A percentile compares a stretch with the other conserved stretches of the same genome.
These are phyloP conservation scores for Hydrotaea cyrtoneurina DNA, from an alignment of 2,888 invertebrate species.

Conservation along the genomic window DNA sequence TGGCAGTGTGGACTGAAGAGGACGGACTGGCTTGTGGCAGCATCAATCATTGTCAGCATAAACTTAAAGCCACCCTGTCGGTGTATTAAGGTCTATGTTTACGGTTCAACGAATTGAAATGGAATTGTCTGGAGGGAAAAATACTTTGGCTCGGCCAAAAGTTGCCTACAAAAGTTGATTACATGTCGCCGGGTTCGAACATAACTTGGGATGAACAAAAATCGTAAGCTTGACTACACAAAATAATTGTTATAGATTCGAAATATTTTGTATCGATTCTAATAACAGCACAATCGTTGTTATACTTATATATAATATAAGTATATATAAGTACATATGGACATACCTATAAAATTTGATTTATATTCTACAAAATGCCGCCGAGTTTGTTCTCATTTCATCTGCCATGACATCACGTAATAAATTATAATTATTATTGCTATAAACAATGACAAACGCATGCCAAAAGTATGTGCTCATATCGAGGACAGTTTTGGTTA, in stretches of 20 bases:
- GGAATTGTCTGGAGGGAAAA: too few relatives aligned
- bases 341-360: neutral
- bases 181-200: too few relatives aligned
- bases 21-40: neutral
- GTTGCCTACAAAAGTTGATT: too few relatives aligned
- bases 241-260: too few relatives aligned
- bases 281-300: too few relatives aligned
- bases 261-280: too few relatives aligned
- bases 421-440: slow-evolving; percentile 26
- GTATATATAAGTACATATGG: too few relatives aligned
- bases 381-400: neutral
- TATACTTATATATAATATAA: too few relatives aligned
- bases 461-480: slow-evolving; percentile 15
- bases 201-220: too few relatives aligned
- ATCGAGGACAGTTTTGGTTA: neutral
- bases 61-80: neutral
- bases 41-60: slow-evolving; percentile 5
- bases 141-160: too few relatives aligned
- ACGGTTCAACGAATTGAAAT: too few relatives aligned
- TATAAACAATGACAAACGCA: slow-evolving; percentile 25
- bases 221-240: too few relatives aligned
- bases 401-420: slow-evolving; percentile 25
- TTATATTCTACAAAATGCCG: neutral
- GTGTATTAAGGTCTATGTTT: neutral
- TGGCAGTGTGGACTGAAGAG: neutral